Evolutionary conservation across 2,797 vertebrate species (phyloP).

Genomic region (Balearica regulorum): DNA sequence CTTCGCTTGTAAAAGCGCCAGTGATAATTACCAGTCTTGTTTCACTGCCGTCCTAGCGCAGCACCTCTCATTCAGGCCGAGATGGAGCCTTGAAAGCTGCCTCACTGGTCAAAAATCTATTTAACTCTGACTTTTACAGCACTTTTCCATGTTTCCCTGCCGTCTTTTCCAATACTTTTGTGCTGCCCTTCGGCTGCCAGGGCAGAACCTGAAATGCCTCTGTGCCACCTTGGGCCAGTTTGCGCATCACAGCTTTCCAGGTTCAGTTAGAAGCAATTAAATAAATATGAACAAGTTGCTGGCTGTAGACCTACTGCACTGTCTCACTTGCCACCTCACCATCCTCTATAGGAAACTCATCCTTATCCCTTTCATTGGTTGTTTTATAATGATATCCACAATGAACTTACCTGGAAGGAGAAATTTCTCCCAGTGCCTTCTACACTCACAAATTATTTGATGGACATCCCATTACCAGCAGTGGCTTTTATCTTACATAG

Average conservation of each 20-base stretch:
- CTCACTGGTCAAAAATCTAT: background rate
- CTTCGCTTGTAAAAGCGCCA: background rate
- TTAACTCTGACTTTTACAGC: background rate
- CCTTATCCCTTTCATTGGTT: background rate
- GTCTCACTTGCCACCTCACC: background rate
- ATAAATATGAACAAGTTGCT: background rate
- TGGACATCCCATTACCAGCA: background rate
- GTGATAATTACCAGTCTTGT: slow-evolving; percentile 44
- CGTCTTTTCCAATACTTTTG: background rate
- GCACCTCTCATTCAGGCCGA: background rate
- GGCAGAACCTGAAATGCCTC: background rate
- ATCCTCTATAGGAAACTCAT: background rate
- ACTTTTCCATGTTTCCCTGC: background rate
- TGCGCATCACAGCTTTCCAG: background rate
- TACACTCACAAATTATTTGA: background rate
- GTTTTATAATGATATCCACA: background rate
- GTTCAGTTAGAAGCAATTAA: background rate
- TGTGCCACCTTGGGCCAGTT: background rate
- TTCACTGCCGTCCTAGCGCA: background rate
- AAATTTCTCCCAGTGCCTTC: background rate
- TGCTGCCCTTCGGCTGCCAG: background rate
- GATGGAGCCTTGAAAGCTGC: background rate
- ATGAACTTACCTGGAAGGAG: background rate
- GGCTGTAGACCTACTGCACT: background rate
- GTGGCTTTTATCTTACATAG: background rate